Evolutionary conservation across 2,888 invertebrate genomes (phyloP).

Genomic region (Rhamnusium bicolor): DNA sequence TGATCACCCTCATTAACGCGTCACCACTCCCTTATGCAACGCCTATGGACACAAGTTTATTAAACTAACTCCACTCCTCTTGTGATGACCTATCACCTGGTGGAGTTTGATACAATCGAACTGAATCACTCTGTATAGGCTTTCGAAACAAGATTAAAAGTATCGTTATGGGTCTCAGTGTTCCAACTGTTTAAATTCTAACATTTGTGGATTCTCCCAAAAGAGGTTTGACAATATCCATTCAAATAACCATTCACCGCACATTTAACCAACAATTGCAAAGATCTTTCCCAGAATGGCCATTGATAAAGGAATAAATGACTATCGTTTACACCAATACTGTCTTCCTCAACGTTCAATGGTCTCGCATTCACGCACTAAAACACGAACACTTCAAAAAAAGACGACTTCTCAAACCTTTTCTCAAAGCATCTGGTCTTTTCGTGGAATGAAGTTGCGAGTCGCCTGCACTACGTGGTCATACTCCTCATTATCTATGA

Average conservation of each 20-base stretch:
- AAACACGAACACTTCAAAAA: neutral
- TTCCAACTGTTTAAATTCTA: too few species aligned
- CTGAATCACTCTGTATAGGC: too few species aligned
- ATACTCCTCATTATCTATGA: constrained; percentile 24
- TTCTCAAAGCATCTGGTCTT: constrained; percentile 24
- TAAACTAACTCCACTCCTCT: too few species aligned
- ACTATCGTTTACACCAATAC: constrained; percentile 13
- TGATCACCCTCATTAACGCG: too few species aligned
- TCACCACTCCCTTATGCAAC: too few species aligned
- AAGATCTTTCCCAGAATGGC: neutral
- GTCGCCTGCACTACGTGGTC: neutral
- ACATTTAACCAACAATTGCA: neutral
- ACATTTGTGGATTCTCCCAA: neutral
- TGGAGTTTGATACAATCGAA: too few species aligned
- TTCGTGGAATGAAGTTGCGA: constrained; percentile 23
- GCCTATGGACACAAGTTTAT: too few species aligned
- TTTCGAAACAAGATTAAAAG: too few species aligned
- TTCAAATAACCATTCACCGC: neutral
- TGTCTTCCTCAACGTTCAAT: constrained; percentile 33
- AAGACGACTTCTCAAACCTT: constrained; percentile 16
- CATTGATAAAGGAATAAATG: neutral
- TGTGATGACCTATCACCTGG: too few species aligned
- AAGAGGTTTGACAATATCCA: neutral
- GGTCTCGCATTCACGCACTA: constrained; percentile 24
- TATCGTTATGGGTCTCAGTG: too few species aligned